Evolutionary conservation across 2,888 invertebrate genomes (phyloP).

Genomic region (Pachliopta kotzebuea): DNA sequence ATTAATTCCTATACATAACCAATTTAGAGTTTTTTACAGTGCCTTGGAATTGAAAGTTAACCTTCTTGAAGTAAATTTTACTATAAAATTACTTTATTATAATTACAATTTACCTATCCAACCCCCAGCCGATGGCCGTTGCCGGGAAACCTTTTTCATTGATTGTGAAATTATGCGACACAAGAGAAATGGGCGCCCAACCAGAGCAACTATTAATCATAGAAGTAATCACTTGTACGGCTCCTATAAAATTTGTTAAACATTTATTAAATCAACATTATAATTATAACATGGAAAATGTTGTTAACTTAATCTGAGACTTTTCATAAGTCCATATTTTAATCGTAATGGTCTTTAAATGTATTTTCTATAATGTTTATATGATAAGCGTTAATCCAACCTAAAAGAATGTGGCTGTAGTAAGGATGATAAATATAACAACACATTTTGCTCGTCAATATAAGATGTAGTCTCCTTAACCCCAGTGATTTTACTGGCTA

Average conservation of each 20-base stretch:
- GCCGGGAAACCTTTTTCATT: slow-evolving; percentile 43
- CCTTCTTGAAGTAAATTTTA: slow-evolving; percentile 37
- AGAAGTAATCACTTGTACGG: slow-evolving; percentile 59
- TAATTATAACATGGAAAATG: not conserved
- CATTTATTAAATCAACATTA: not conserved
- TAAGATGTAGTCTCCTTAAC: no score
- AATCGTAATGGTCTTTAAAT: no score
- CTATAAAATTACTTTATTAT: slow-evolving; percentile 37
- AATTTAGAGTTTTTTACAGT: no score
- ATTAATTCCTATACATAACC: no score
- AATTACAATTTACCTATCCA: slow-evolving; percentile 53
- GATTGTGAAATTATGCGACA: slow-evolving; percentile 57
- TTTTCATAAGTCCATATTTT: not conserved
- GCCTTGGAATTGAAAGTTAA: no score
- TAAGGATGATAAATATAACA: no score
- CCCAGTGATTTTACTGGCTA: no score
- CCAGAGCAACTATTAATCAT: slow-evolving; percentile 55
- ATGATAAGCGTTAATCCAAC: no score
- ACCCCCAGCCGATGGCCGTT: slow-evolving; percentile 63
- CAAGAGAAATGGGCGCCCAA: slow-evolving; percentile 58
- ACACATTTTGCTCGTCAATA: no score
- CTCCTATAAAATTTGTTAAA: slow-evolving; percentile 43
- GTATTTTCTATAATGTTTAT: no score
- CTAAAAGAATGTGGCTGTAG: no score
- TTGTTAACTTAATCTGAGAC: not conserved